Conservation (phyloP, 2,888 invertebrate genomes). For the Diarsia mendica region DNA sequence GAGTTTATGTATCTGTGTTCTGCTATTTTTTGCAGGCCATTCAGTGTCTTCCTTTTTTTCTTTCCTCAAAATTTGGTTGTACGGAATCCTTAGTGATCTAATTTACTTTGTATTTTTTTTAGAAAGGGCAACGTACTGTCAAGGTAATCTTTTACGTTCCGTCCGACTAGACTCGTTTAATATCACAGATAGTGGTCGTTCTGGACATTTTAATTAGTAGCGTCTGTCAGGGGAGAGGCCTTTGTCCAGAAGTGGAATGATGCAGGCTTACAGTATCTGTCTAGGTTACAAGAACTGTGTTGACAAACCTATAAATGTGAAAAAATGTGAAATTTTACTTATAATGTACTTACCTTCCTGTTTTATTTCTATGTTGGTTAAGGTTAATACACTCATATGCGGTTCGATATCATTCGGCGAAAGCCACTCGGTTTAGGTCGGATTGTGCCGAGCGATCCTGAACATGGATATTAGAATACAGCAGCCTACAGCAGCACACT, state of each 20-base stretch:
- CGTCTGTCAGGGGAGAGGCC: conserved; percentile 9
- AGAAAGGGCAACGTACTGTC: conserved; percentile 37
- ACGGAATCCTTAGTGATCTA: conserved; percentile 2
- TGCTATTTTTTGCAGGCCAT: no score
- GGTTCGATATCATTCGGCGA: not conserved
- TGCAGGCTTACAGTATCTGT: no score
- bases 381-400: not conserved
- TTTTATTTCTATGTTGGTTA: conserved; percentile 4
- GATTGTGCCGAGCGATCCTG: not conserved
- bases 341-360: not conserved
- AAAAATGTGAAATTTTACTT: conserved; percentile 12
- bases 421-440: not conserved
- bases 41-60: no score
- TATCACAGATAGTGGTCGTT: conserved; percentile 30
- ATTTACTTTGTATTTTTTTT: conserved; percentile 4
- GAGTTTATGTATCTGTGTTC: no score
- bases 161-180: conserved; percentile 32
- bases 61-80: no score
- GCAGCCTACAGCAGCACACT: no score
- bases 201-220: conserved; percentile 44
- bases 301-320: conserved; percentile 16
- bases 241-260: no score
- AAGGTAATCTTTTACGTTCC: conserved; percentile 48
- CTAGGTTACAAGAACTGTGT: conserved; percentile 10
- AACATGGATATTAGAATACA: not conserved